Conservation (phyloP, 2,797 vertebrate species). For the Champsocephalus gunnari region DNA sequence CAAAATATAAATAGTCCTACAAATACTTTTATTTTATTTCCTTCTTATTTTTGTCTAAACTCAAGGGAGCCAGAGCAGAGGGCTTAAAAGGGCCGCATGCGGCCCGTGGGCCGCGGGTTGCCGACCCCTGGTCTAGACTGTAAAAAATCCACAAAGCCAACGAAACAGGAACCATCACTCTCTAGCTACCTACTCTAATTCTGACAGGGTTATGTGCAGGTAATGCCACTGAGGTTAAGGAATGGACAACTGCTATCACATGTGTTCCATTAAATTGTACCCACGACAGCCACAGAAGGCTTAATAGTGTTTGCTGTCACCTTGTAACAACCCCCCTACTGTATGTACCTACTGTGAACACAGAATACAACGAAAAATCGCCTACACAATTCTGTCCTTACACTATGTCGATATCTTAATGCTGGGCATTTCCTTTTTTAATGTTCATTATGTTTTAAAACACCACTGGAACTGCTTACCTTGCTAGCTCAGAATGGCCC, state of each 20-base stretch:
- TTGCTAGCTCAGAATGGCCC: background rate
- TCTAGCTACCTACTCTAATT: constrained; percentile 7
- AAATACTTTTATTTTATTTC: no score
- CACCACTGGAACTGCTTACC: constrained; percentile 22
- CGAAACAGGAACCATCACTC: constrained; percentile 11
- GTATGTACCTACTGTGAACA: background rate
- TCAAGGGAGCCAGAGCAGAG: no score
- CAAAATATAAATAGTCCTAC: no score
- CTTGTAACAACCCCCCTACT: background rate
- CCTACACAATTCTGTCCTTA: background rate
- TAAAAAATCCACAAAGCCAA: constrained; percentile 29
- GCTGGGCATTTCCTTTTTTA: constrained; percentile 7
- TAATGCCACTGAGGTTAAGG: constrained; percentile 23
- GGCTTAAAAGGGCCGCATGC: no score
- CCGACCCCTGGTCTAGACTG: background rate
- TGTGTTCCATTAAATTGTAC: constrained; percentile 48
- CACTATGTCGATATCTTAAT: background rate
- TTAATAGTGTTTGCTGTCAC: constrained; percentile 33
- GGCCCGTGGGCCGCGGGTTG: no score
- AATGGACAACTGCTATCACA: constrained; percentile 43
- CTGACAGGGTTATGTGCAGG: constrained; percentile 34
- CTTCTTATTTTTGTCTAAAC: no score
- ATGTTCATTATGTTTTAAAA: background rate
- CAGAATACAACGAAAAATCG: constrained; percentile 5
- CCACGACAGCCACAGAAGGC: constrained; percentile 25